These are phyloP conservation scores for Drosophila saltans DNA, from an alignment of 1,140 invertebrate genomes.

Conservation along the genomic window DNA sequence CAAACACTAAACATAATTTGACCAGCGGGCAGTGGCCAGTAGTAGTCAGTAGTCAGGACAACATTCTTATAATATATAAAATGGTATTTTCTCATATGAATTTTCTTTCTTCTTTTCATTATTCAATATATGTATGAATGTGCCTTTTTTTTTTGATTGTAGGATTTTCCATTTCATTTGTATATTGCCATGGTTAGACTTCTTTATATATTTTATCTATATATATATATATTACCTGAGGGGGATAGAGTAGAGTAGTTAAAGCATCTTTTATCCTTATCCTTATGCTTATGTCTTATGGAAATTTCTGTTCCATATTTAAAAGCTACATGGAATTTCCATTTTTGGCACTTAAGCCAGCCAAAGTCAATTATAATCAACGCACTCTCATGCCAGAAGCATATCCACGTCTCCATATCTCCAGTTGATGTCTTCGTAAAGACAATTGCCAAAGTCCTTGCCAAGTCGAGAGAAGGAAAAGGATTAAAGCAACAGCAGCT, in stretches of 20 bases:
- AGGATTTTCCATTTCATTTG: constrained; percentile 54
- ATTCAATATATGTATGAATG: constrained; percentile 27
- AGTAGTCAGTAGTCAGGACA: constrained; percentile 54
- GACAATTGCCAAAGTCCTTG: constrained; percentile 40
- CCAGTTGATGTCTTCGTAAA: constrained; percentile 2
- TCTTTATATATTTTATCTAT: constrained; percentile 9
- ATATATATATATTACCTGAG: neutral
- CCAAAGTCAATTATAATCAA: constrained; percentile 81
- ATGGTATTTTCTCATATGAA: neutral
- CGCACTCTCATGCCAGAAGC: constrained; percentile 22
- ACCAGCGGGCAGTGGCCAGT: constrained; percentile 18
- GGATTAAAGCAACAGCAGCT: constrained; percentile 60
- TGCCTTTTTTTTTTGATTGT: neutral
- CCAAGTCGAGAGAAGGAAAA: constrained; percentile 45
- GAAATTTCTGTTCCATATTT: constrained; percentile 21
- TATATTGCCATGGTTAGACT: constrained; percentile 19
- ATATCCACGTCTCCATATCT: neutral
- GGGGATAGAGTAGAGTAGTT: neutral
- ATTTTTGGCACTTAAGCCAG: constrained; percentile 78
- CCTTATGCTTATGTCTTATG: constrained; percentile 21
- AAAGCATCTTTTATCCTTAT: constrained; percentile 25
- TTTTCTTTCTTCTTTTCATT: too few relatives aligned
- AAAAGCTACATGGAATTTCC: constrained; percentile 66
- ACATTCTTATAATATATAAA: constrained; percentile 65
- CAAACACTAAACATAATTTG: constrained; percentile 57